These are phyloP conservation scores for Philypnodon macrostomus DNA, from an alignment of 2,797 vertebrate genomes.

Conservation along the genomic window DNA sequence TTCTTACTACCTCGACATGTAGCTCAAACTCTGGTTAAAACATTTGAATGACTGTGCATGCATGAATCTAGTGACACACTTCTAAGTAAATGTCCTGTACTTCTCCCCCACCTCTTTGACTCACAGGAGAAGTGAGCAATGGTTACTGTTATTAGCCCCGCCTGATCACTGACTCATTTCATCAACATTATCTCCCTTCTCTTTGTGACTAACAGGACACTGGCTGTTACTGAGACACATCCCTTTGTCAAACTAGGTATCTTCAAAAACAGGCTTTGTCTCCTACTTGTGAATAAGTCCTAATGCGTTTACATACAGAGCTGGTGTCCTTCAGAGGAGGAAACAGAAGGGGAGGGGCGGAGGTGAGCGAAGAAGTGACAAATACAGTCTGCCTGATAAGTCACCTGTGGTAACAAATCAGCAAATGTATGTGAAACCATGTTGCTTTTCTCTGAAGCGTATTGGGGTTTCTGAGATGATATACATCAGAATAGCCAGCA, in stretches of 20 bases:
- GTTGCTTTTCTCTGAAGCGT: too few relatives aligned
- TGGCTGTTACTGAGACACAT: slow-evolving; percentile 16
- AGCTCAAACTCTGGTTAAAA: too few relatives aligned
- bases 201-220: slow-evolving; percentile 22
- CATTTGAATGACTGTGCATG: too few relatives aligned
- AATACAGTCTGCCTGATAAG: slow-evolving; percentile 39
- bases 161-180: slow-evolving; percentile 18
- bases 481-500: too few relatives aligned
- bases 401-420: slow-evolving; percentile 17
- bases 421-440: too few relatives aligned
- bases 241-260: slow-evolving; percentile 17
- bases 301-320: slow-evolving; percentile 5
- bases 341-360: not conserved
- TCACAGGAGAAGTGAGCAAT: slow-evolving; percentile 29
- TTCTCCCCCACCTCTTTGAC: slow-evolving; percentile 20
- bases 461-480: too few relatives aligned
- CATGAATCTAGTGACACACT: too few relatives aligned
- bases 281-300: not conserved
- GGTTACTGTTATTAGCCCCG: slow-evolving; percentile 42
- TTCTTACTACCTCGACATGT: too few relatives aligned
- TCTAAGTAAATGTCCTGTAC: slow-evolving; percentile 18
- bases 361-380: slow-evolving; percentile 20
- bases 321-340: slow-evolving; percentile 1
- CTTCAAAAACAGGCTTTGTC: not conserved
- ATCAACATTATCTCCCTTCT: slow-evolving; percentile 22